Evolutionary conservation across 2,888 invertebrate species (phyloP), one percentile per base, ranked within the genome.

Genomic region (Hypselothyrea guttata): DNA sequence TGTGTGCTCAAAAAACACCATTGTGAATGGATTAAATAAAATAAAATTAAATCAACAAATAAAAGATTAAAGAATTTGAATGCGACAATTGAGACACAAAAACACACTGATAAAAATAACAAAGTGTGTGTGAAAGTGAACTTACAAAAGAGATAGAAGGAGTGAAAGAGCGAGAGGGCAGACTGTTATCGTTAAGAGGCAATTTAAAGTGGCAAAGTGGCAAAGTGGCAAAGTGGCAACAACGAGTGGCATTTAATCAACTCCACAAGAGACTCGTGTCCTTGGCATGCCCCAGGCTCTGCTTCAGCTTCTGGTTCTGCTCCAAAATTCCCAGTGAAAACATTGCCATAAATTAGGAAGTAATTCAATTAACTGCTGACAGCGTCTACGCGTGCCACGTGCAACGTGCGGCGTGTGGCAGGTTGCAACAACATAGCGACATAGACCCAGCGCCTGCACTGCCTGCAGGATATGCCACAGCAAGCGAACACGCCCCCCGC

Each of bases 321-420:
- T 65, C 59, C 61, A 18, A 74, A 85, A 83, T 83, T 83, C 83
- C 75, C 83, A 68, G 81, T 67, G 76, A 75, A 77, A 84, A 86
- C 74, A 85, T 85, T 54, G 66, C 70, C 72, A 84, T 82, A 82
- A 86, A 82, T 82, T 82, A 84, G 68, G 70, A 81, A 81, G 81
- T 77, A 82, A 82, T 86, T 82, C 86, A 82, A 82, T 82, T 82
- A 86, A 86, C 73, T 71, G 65, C 53, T 51, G 71, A 60, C n/a
- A n/a, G n/a, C n/a, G n/a, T n/a, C 71, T 81, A 60, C 82, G 81
- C 76, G n/a, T n/a, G n/a, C n/a, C n/a, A n/a, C n/a, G n/a, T n/a
- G n/a, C 81, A 76, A 78, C 70, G 65, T 60, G 76, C 46, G 15
- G 30, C 28, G 56, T 49, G 11, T 22, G 28, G 52, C 22, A 38